These are phyloP conservation scores for Drosophila hawaiiensis DNA, from an alignment of 2,888 invertebrate species.

Conservation along the genomic window DNA sequence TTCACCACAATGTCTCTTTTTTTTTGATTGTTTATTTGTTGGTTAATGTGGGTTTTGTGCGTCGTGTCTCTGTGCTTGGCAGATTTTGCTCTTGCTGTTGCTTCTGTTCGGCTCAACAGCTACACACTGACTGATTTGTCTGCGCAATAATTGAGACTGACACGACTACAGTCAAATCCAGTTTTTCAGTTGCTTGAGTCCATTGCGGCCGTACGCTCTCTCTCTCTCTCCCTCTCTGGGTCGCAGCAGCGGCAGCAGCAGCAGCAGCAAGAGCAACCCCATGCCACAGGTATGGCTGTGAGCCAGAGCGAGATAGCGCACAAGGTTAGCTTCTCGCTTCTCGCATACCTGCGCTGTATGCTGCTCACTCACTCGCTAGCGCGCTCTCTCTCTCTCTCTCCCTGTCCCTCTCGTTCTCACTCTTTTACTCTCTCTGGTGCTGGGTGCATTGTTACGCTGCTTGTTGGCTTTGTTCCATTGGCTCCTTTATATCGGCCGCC, in stretches of 20 bases:
- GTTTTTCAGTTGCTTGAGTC: constrained; percentile 51
- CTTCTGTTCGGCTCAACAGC: constrained; percentile 79
- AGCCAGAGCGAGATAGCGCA: constrained; percentile 55
- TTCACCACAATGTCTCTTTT: constrained; percentile 46
- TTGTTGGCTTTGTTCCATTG: constrained; percentile 79
- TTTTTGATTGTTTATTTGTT: constrained; percentile 18
- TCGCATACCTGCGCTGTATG: constrained; percentile 48
- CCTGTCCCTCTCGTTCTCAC: constrained; percentile 18
- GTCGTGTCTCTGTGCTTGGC: constrained; percentile 43
- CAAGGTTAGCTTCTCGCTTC: constrained; percentile 19
- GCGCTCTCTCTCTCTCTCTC: constrained; percentile 47
- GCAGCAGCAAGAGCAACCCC: constrained; percentile 44
- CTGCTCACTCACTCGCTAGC: constrained; percentile 42
- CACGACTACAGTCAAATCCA: constrained; percentile 77
- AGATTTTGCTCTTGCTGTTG: constrained; percentile 53
- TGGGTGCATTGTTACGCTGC: constrained; percentile 56
- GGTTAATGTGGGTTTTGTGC: constrained; percentile 31
- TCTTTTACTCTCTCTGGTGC: constrained; percentile 48
- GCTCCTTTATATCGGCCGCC: constrained; percentile 78
- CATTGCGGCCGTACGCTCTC: constrained; percentile 23
- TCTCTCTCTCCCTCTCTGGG: not conserved
- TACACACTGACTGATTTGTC: constrained; percentile 80
- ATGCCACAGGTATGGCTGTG: constrained; percentile 33
- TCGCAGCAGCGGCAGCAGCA: constrained; percentile 9
- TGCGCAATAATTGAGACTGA: constrained; percentile 74